Base-by-base conservation (phyloP, 2,797 vertebrate species). In the Bradypodion pumilum region DNA sequence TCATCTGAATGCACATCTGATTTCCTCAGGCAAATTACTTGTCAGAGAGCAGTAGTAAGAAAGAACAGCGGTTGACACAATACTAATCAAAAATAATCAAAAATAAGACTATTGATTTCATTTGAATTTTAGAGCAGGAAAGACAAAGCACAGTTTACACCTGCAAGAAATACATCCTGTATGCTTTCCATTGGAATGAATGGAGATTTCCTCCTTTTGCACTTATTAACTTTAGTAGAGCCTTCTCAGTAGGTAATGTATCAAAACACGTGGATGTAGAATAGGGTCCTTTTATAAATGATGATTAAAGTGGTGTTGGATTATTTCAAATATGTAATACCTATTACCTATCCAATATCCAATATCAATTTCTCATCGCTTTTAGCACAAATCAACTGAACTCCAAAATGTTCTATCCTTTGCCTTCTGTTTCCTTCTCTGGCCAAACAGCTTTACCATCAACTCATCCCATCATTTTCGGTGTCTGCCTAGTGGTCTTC, bases 21-120 rank as follows among this genome's bases (percentile, higher is more conserved):
- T 81, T 46, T 81, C 65, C 65, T 46, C 56, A 81, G 75, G 68
- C 49, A 49, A 75, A 81, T 74, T 70, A 59, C 75, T 60, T 49
- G 68, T 60, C 35, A 10, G 65, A 66, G 29, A 69, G n/a, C 49
- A 69, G 19, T 16, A 76, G 46, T 29, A 52, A 76, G 65, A 62
- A 70, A 81, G 21, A 21, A 60, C 46, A 13, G 37, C 44, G 69
- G 42, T 60, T 69, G 52, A n/a, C 59, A 10, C 35, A 65, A 25
- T 62, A 69, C 66, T 44, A 16, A 69, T 35, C 40, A 23, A 70
- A 6, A 25, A 23, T 70, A 70, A 42, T 70, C 37, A 42, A 42
- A 70, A 40, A 8, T 70, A 70, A 42, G 37, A 10, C 25, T 70
- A 70, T 70, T 70, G 42, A 9, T 70, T 70, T 70, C 25, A 27